Evolutionary conservation across 2,113 vertebrate genomes (phyloP), one percentile per base, ranked within the genome.

Genomic region (Falco punctatus): DNA sequence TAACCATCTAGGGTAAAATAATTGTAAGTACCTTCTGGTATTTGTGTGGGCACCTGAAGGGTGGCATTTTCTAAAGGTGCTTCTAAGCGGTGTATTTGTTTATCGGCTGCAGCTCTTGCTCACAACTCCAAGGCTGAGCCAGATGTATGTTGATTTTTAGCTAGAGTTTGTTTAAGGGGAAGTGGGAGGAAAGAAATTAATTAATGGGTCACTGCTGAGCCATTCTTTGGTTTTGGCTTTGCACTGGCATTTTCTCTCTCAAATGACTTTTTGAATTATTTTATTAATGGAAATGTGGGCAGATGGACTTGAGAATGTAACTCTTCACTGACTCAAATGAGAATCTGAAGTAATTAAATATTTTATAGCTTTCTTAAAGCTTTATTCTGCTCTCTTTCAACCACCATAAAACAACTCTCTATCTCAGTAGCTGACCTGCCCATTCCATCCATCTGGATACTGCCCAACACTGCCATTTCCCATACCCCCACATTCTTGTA

Each of bases 211-310:
- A 59, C 80, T 16, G 57, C 75, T 70, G 67, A 93, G 79, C 24
- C 0, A 0, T 21, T 93, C 86, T 40, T 88, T 52, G 32, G 81
- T 49, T 69, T 62, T 80, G 72, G 74, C 81, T 92, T 87, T 33
- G 58, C 0, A 1, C 55, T 67, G 77, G 65, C 0, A 1, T 82
- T 93, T 66, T 38, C 38, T n/a, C 44, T 85, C 88, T 86, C 67
- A 55, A 44, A 85, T n/a, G 61, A n/a, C 52, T 87, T 79, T 69
- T 11, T 33, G 74, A 88, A 81, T 81, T 84, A 54, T 91, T 96
- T 96, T 89, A 92, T 95, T 95, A 91, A 94, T 73, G 94, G 91
- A 65, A 75, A 90, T 69, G 61, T 93, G 83, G 80, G 91, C 96
- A 95, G 94, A 75, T 49, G 83, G 90, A 52, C 86, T 84, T 13